Conservation (phyloP, 2,888 invertebrate species). For the Pachydiplax longipennis region DNA sequence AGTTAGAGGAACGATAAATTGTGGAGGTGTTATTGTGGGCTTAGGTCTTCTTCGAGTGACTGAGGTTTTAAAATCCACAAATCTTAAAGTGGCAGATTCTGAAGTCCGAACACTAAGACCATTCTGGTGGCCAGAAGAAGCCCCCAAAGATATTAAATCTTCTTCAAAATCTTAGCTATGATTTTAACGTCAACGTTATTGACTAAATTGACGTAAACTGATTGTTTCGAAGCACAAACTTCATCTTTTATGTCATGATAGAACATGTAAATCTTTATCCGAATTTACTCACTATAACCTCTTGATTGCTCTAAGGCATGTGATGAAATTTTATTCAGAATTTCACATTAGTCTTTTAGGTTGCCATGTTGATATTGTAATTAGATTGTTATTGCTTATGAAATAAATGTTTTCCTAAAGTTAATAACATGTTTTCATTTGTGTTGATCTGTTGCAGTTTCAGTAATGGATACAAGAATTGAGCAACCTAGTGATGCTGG, state of each 20-base stretch:
- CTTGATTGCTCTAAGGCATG: too few species aligned
- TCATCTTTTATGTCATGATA: too few species aligned
- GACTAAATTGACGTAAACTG: too few species aligned
- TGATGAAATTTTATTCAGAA: not conserved
- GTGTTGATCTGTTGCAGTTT: not conserved
- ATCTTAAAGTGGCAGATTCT: slow-evolving; percentile 66
- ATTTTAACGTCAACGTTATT: too few species aligned
- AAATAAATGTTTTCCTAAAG: not conserved
- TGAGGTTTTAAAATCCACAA: slow-evolving; percentile 69
- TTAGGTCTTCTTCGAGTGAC: slow-evolving; percentile 77
- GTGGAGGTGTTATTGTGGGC: slow-evolving; percentile 64
- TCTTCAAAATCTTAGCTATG: not conserved
- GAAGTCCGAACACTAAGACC: slow-evolving; percentile 70
- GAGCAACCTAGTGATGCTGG: not conserved
- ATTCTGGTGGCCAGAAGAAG: slow-evolving; percentile 83
- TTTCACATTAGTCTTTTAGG: not conserved
- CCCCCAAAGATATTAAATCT: slow-evolving; percentile 64
- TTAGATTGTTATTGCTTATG: not conserved
- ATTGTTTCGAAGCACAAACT: too few species aligned
- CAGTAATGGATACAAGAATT: not conserved
- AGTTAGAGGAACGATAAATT: slow-evolving; percentile 64
- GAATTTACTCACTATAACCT: too few species aligned
- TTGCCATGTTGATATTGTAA: not conserved
- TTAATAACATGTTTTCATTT: not conserved
- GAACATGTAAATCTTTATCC: too few species aligned